Evolutionary conservation across 2,113 vertebrate genomes (phyloP).

Genomic region (Bufo gargarizans): DNA sequence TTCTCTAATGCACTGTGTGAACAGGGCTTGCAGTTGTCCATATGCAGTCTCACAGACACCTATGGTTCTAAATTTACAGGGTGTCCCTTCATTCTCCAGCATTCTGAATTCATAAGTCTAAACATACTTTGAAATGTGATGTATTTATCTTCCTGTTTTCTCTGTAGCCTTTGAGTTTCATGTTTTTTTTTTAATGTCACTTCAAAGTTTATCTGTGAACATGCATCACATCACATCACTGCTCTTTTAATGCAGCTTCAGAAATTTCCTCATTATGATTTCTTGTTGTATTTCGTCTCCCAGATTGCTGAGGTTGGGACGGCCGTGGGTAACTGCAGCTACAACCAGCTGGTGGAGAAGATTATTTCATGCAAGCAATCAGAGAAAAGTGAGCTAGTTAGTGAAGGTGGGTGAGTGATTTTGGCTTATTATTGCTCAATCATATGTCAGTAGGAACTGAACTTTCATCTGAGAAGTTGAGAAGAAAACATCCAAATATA

Average conservation of each 20-base stretch:
- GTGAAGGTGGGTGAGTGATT: constrained; percentile 84
- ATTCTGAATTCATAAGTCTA: background rate
- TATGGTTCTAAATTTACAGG: background rate
- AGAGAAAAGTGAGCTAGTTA: constrained; percentile 91
- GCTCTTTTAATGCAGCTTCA: background rate
- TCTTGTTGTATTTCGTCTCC: constrained; percentile 60
- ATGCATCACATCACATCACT: background rate
- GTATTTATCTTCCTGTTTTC: background rate
- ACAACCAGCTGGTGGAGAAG: constrained; percentile 98
- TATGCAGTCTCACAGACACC: too few species aligned
- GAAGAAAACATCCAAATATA: background rate
- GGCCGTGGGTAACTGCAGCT: constrained; percentile 98
- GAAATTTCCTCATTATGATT: constrained; percentile 14
- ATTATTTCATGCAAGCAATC: constrained; percentile 98
- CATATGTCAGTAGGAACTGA: background rate
- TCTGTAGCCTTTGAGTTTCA: background rate
- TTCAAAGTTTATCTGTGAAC: background rate
- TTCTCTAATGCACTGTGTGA: too few species aligned
- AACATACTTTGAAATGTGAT: background rate
- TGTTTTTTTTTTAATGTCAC: background rate
- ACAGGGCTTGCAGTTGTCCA: too few species aligned
- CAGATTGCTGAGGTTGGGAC: constrained; percentile 94
- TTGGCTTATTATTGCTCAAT: constrained; percentile 26
- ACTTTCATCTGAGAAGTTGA: background rate
- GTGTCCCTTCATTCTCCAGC: background rate